These are phyloP conservation scores for Tribolium castaneum DNA, from an alignment of 1,140 invertebrate genomes.

Conservation along the genomic window DNA sequence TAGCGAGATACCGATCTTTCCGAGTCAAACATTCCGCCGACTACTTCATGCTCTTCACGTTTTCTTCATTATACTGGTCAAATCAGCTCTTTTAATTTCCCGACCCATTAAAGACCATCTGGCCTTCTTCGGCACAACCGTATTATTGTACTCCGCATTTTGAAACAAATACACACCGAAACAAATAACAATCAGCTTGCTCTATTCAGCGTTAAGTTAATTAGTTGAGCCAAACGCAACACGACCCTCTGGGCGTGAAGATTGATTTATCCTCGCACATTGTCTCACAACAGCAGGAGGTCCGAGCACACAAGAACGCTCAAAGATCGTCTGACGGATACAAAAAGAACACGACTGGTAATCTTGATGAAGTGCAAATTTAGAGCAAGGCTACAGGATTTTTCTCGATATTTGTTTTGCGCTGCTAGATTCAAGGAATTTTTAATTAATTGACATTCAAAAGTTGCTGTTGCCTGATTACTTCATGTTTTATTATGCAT, in stretches of 20 bases:
- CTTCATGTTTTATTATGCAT: constrained; percentile 30
- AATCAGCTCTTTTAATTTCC: constrained; percentile 21
- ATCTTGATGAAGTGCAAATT: constrained; percentile 3
- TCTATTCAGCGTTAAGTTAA: constrained; percentile 50
- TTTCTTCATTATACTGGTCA: constrained; percentile 24
- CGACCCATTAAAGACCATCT: constrained; percentile 33
- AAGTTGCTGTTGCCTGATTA: constrained; percentile 12
- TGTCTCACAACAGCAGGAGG: constrained; percentile 46
- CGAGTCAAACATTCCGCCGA: constrained; percentile 1
- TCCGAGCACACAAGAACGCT: constrained; percentile 2
- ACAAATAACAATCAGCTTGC: constrained; percentile 48
- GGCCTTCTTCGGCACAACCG: neutral
- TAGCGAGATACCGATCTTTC: constrained; percentile 11
- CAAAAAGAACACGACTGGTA: neutral
- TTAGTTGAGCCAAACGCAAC: constrained; percentile 42
- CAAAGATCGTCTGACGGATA: neutral
- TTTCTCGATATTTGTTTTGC: neutral
- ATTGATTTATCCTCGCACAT: constrained; percentile 50
- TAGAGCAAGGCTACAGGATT: neutral
- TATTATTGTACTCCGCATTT: constrained; percentile 4
- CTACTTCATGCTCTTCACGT: constrained; percentile 22
- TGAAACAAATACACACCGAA: constrained; percentile 38
- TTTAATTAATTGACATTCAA: constrained; percentile 22
- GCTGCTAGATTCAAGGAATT: constrained; percentile 11
- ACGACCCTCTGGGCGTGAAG: constrained; percentile 45